A percentile compares a stretch with the other conserved stretches of the same genome.
phyloP scores from a whole-genome alignment of 2,888 invertebrate species.

The Lithophane leautieri region DNA sequence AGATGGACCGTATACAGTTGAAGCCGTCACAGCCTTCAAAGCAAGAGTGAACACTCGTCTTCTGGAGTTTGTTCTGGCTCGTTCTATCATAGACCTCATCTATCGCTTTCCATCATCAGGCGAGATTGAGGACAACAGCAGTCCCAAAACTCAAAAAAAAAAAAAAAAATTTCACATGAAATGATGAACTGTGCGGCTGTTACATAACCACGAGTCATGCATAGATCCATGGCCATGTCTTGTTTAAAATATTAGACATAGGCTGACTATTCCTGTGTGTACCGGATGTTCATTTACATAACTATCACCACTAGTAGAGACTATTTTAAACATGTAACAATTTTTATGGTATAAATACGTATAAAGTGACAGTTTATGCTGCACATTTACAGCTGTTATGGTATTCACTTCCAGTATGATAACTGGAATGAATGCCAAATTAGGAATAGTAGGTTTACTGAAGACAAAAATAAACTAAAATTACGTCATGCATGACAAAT shows the following conservation, averaged over 20 bases:
- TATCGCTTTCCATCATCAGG: too few species aligned
- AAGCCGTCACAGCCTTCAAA: too few species aligned
- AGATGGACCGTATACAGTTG: too few species aligned
- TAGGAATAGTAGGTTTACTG: neutral
- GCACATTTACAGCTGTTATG: neutral
- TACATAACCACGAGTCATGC: neutral
- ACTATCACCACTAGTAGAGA: neutral
- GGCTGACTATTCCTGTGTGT: neutral
- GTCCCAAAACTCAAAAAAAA: too few species aligned
- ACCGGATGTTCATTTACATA: constrained; percentile 34
- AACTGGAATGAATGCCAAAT: constrained; percentile 16
- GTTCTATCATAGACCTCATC: too few species aligned
- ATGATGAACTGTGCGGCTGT: fast-evolving
- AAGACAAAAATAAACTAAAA: neutral
- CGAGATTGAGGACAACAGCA: too few species aligned
- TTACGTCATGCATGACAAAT: constrained; percentile 20
- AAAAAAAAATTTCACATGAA: neutral
- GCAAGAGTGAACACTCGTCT: too few species aligned
- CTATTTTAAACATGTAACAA: constrained; percentile 17
- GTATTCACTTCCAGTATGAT: constrained; percentile 13
- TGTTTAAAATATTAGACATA: constrained; percentile 15
- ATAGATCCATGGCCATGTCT: neutral
- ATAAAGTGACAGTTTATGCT: constrained; percentile 11
- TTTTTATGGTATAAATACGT: constrained; percentile 15
- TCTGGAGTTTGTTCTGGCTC: too few species aligned